A percentile compares a stretch with the other conserved stretches of the same genome.
Evolutionary conservation across 2,113 vertebrate species (phyloP).

Genomic region (Noturus placidus): DNA sequence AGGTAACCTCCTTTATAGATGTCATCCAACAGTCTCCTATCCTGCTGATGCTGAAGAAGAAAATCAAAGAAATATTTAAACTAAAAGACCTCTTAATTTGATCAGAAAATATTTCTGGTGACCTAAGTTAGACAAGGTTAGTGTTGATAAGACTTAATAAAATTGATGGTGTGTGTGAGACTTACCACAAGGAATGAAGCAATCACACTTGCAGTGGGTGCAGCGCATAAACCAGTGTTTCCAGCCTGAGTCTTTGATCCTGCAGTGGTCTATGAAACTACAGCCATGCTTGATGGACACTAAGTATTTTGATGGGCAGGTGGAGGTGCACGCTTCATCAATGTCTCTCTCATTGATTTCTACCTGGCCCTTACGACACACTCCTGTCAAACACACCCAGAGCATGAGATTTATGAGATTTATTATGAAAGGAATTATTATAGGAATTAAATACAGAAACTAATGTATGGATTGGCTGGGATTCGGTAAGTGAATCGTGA

Average conservation of each 20-base stretch:
- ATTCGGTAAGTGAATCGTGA: neutral
- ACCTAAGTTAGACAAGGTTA: neutral
- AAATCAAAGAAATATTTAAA: slow-evolving; percentile 2
- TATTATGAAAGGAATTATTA: neutral
- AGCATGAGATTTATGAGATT: neutral
- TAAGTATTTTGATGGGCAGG: slow-evolving; percentile 67
- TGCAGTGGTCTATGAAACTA: slow-evolving; percentile 72
- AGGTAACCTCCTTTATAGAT: neutral
- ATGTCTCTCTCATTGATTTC: slow-evolving; percentile 76
- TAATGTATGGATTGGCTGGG: neutral
- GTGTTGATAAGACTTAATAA: neutral
- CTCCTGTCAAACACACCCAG: slow-evolving; percentile 61
- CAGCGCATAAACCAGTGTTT: slow-evolving; percentile 77
- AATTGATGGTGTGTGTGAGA: neutral
- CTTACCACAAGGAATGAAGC: slow-evolving; percentile 74
- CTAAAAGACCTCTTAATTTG: neutral
- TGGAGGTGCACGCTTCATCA: slow-evolving; percentile 71
- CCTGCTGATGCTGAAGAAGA: slow-evolving; percentile 42
- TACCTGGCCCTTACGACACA: slow-evolving; percentile 73
- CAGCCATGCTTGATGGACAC: slow-evolving; percentile 71
- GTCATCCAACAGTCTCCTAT: neutral
- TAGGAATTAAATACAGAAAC: neutral
- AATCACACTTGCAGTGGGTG: slow-evolving; percentile 77
- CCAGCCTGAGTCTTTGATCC: slow-evolving; percentile 74
- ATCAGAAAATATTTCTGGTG: neutral